A percentile compares a stretch with the other conserved stretches of the same genome.
Evolutionary conservation across 1,140 invertebrate species (phyloP).

Genomic region (Bombus waltoni): DNA sequence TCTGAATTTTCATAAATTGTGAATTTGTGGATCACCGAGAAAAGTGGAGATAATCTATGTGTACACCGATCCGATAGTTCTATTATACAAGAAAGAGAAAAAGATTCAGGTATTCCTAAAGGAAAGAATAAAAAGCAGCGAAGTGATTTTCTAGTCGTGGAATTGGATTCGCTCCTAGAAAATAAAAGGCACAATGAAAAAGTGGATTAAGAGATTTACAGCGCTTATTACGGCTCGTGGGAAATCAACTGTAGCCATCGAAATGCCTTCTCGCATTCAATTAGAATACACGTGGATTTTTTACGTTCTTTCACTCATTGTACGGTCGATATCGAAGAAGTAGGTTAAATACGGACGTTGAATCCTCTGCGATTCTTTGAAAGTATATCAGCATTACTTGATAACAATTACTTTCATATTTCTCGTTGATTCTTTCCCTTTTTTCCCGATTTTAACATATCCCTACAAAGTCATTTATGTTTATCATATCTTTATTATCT

Average conservation of each 20-base stretch:
- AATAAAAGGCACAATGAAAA: neutral
- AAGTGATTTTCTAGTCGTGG: neutral
- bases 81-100: neutral
- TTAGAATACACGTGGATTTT: neutral
- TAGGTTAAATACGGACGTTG: neutral
- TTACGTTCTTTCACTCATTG: conserved; percentile 16
- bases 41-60: too few species aligned
- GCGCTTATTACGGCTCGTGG: neutral
- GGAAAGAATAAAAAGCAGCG: neutral
- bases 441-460: neutral
- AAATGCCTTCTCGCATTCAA: neutral
- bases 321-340: neutral
- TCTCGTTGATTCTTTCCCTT: neutral
- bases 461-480: neutral
- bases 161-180: neutral
- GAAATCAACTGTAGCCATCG: neutral
- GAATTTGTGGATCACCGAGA: too few species aligned
- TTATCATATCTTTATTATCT: neutral
- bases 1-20: too few species aligned
- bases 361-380: neutral
- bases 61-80: too few species aligned
- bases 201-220: neutral
- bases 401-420: neutral
- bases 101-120: neutral
- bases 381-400: neutral